Conservation (phyloP, 2,797 vertebrate species). For the Mallotus villosus region DNA sequence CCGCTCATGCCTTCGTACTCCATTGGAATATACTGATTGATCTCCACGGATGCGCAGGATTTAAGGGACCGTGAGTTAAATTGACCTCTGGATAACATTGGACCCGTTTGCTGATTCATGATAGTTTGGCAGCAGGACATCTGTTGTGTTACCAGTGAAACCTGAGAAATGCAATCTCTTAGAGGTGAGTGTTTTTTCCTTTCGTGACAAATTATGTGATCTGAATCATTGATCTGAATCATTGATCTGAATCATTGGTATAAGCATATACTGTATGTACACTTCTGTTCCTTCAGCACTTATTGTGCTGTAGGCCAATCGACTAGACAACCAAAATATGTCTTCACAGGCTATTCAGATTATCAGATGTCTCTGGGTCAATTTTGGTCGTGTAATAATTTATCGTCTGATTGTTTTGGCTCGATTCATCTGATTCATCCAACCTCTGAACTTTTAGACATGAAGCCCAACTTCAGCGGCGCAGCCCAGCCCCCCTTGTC, state of each 20-base stretch:
- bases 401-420: background rate
- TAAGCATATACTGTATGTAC: background rate
- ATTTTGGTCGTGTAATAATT: background rate
- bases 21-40: conserved; percentile 47
- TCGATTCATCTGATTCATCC: background rate
- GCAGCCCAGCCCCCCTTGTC: conserved; percentile 68
- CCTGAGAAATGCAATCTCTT: conserved; percentile 73
- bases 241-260: background rate
- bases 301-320: background rate
- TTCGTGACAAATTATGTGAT: background rate
- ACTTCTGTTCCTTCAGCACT: background rate
- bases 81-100: conserved; percentile 44
- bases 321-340: background rate
- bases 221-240: background rate
- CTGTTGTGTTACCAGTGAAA: conserved; percentile 13
- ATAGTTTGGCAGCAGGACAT: background rate
- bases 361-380: background rate
- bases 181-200: conserved; percentile 66
- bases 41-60: conserved; percentile 19
- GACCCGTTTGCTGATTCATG: conserved; percentile 44
- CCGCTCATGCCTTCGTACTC: conserved; percentile 13
- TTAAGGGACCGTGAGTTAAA: conserved; percentile 12
- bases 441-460: conserved; percentile 53
- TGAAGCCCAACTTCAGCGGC: conserved; percentile 72
- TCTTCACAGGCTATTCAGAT: background rate